Base-by-base conservation (phyloP, 2,113 vertebrate genomes). In the Rhipidura dahli region DNA sequence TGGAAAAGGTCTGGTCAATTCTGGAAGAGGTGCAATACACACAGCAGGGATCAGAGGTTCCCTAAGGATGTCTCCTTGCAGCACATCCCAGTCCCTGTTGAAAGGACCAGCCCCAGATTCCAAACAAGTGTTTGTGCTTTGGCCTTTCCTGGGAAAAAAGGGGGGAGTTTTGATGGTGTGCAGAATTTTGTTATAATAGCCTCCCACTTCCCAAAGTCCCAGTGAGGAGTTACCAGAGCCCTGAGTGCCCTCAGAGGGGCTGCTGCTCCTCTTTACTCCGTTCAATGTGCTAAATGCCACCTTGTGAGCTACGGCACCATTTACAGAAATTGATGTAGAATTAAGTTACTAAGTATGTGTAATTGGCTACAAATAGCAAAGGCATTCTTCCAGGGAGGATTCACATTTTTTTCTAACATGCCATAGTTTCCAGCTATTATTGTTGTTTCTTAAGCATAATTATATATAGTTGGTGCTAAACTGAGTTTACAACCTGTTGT, bases 251-350 rank as follows among this genome's bases (percentile, higher is more conserved):
- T 30, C 17, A 28, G 50, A 50, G n/a, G 42, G 76, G 40, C 42
- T 57, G 72, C 42, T n/a, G 13, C 42, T 17, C 8, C 28, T 77
- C 71, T 63, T 69, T 33, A 20, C 64, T 80, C 65, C 44, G 71
- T 64, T 89, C 68, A 54, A 54, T 24, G 78, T n/a, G 66, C 66
- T 73, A 77, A 77, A 73, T 73, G 50, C 39, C 54, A 63, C n/a
- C 70, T 56, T 17, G 51, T 53, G 51, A 96, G 69, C 77, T 92
- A 11, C 94, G 73, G 63, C n/a, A 49, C 45, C 66, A n/a, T 33
- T 87, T 54, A 87, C 66, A 69, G 87, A 87, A 94, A 93, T 89
- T 84, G 69, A 69, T 44, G 50, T 9, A 35, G 40, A 91, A 60
- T 76, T 70, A 56, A 90, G 83, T 81, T 87, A 84, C 54, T 45